Evolutionary conservation across 2,113 vertebrate genomes (phyloP).

Genomic region (Ammodramus savannarum): DNA sequence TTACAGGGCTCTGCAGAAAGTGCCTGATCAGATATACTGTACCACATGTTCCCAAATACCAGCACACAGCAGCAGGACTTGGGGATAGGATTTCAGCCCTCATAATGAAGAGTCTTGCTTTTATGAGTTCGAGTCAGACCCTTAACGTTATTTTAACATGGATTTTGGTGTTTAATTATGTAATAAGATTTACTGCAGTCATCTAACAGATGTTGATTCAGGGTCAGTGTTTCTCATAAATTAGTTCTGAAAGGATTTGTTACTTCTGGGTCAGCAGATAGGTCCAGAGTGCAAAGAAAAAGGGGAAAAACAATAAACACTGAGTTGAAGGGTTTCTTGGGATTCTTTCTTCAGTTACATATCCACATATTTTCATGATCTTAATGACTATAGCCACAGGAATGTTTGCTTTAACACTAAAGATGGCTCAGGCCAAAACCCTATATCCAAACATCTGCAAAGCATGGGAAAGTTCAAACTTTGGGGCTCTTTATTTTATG

Average conservation of each 20-base stretch:
- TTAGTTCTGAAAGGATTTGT: conserved; percentile 57
- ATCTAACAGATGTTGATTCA: conserved; percentile 69
- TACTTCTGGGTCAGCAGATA: conserved; percentile 72
- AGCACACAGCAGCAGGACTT: background rate
- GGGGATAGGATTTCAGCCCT: conserved; percentile 15
- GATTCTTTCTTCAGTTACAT: conserved; percentile 55
- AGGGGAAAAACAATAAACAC: conserved; percentile 65
- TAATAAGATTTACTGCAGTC: conserved; percentile 62
- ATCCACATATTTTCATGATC: conserved; percentile 56
- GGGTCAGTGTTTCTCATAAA: conserved; percentile 55
- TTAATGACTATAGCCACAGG: conserved; percentile 65
- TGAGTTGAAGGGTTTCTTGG: conserved; percentile 39
- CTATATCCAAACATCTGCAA: conserved; percentile 55
- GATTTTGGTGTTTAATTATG: conserved; percentile 60
- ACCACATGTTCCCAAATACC: conserved; percentile 27
- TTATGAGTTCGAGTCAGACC: conserved; percentile 26
- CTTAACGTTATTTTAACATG: conserved; percentile 50
- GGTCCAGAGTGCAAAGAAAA: conserved; percentile 67
- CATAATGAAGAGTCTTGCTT: conserved; percentile 21
- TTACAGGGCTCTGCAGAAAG: conserved; percentile 13
- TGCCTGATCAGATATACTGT: background rate
- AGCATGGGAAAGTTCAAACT: conserved; percentile 62
- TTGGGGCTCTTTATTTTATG: conserved; percentile 9
- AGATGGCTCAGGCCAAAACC: conserved; percentile 53
- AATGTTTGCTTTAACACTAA: conserved; percentile 68